Percentiles rank a stretch among this genome's conserved stretches.
These are phyloP conservation scores for Cotesia typhae DNA, from an alignment of 1,140 invertebrate species.

Conservation along the genomic window DNA sequence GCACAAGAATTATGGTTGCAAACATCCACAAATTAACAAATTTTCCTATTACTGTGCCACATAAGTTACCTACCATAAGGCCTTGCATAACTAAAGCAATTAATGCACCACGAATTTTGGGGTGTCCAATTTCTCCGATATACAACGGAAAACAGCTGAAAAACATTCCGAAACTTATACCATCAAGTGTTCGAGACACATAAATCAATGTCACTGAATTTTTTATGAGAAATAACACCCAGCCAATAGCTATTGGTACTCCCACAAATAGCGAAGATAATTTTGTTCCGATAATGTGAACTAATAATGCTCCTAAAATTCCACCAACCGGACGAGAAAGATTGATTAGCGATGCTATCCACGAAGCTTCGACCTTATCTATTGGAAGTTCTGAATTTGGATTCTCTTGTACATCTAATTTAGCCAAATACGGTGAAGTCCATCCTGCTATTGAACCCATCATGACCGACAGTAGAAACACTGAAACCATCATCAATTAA, in stretches of 20 bases:
- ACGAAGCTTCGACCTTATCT: slow-evolving; percentile 70
- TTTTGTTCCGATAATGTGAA: slow-evolving; percentile 72
- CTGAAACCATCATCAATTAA: slow-evolving; percentile 43
- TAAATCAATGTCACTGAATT: slow-evolving; percentile 66
- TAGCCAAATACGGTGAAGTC: slow-evolving; percentile 70
- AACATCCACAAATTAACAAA: slow-evolving; percentile 68
- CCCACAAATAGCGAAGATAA: slow-evolving; percentile 69
- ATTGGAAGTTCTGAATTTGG: slow-evolving; percentile 64
- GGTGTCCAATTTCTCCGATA: slow-evolving; percentile 72
- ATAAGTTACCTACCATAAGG: slow-evolving; percentile 70
- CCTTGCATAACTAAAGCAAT: slow-evolving; percentile 66
- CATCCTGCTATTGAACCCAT: slow-evolving; percentile 62
- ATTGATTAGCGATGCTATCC: slow-evolving; percentile 71
- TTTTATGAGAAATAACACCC: slow-evolving; percentile 70
- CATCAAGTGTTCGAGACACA: slow-evolving; percentile 66
- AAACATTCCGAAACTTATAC: slow-evolving; percentile 72
- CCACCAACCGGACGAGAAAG: slow-evolving; percentile 59
- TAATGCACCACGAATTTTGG: slow-evolving; percentile 73
- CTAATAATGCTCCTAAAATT: slow-evolving; percentile 48
- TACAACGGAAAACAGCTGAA: slow-evolving; percentile 75
- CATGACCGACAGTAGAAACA: slow-evolving; percentile 51
- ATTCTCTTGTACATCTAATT: slow-evolving; percentile 51
- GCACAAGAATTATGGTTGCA: slow-evolving; percentile 68
- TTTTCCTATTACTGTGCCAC: slow-evolving; percentile 74
- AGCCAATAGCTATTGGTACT: slow-evolving; percentile 71